phyloP scores from a whole-genome alignment of 2,113 vertebrate genomes.

The Sander lucioperca region DNA sequence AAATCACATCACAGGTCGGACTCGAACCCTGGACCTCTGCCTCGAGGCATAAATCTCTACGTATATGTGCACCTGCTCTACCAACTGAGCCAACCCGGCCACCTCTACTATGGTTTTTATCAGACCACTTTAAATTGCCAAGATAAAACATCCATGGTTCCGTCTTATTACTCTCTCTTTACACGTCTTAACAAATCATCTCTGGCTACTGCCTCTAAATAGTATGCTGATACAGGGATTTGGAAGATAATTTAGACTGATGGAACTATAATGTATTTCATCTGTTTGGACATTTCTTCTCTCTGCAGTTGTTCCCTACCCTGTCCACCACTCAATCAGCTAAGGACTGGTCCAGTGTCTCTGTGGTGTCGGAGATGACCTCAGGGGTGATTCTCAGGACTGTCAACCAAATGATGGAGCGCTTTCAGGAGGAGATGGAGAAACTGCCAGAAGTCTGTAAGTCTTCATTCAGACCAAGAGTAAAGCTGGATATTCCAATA shows the following conservation, averaged over 20 bases:
- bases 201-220: no score
- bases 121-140: no score
- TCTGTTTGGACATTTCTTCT: neutral
- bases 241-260: no score
- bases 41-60: no score
- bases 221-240: neutral
- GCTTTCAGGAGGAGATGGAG: conserved; percentile 68
- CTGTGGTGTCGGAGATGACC: conserved; percentile 67
- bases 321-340: conserved; percentile 43
- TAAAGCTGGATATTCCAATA: neutral
- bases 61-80: no score
- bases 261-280: neutral
- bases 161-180: no score
- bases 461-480: conserved; percentile 12
- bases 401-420: conserved; percentile 69
- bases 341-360: conserved; percentile 70
- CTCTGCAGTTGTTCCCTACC: conserved; percentile 68
- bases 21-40: no score
- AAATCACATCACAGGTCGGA: no score
- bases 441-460: conserved; percentile 75
- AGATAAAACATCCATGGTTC: no score
- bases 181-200: no score
- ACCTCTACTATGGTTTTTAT: no score
- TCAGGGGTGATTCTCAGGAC: conserved; percentile 67
- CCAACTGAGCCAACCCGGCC: no score